These are phyloP conservation scores for Prenolepis imparis DNA, from an alignment of 2,888 invertebrate genomes.

Conservation along the genomic window DNA sequence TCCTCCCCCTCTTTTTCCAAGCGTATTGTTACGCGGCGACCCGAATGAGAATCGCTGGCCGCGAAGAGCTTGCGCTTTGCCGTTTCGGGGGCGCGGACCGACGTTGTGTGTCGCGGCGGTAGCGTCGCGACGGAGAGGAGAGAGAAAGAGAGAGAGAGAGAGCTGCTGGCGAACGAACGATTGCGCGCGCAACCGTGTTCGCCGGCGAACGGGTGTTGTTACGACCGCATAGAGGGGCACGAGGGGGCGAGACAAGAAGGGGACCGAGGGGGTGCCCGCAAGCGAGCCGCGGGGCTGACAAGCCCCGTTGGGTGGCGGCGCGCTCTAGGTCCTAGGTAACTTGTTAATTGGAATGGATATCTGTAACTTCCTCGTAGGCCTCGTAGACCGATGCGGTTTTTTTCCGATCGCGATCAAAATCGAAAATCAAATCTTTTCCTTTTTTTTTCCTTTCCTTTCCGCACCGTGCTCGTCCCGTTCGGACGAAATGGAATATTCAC, in stretches of 20 bases:
- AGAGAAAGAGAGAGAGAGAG: neutral
- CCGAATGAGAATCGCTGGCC: constrained; percentile 58
- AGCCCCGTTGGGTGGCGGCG: constrained; percentile 67
- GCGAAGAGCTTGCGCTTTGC: constrained; percentile 67
- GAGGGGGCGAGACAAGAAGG: constrained; percentile 32
- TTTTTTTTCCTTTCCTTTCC: neutral
- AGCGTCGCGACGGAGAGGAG: constrained; percentile 48
- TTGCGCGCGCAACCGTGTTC: constrained; percentile 58
- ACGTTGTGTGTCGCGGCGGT: constrained; percentile 63
- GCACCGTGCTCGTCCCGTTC: neutral
- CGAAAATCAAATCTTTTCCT: neutral
- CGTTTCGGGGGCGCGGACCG: constrained; percentile 70
- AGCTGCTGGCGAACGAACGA: constrained; percentile 34
- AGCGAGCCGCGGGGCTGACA: constrained; percentile 43
- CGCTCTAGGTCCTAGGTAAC: constrained; percentile 48
- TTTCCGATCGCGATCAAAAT: neutral
- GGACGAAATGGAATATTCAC: neutral
- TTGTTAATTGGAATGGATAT: constrained; percentile 48
- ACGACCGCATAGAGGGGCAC: constrained; percentile 44
- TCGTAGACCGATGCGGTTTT: neutral
- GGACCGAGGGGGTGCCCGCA: constrained; percentile 44
- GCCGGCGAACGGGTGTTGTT: constrained; percentile 55
- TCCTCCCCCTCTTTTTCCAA: neutral
- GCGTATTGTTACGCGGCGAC: neutral
- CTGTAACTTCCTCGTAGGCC: constrained; percentile 15